These are phyloP conservation scores for Pogoniulus pusillus DNA, from an alignment of 2,797 vertebrate genomes.

Conservation along the genomic window DNA sequence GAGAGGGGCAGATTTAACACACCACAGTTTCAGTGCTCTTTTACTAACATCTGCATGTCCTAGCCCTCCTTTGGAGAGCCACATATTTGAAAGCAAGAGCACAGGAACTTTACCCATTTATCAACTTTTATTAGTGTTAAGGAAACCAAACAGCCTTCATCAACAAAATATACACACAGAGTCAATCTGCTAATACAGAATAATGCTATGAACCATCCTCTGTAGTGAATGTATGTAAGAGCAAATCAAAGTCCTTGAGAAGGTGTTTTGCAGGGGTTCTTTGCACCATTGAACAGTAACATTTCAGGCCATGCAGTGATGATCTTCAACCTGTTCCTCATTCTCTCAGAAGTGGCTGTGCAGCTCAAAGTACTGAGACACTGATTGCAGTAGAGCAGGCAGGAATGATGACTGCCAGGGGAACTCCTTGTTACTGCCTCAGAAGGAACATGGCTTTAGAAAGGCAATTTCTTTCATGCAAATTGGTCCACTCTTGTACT, in stretches of 20 bases:
- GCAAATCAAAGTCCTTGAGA: background rate
- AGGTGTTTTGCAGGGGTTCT: background rate
- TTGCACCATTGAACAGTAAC: background rate
- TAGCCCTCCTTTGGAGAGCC: background rate
- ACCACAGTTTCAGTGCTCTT: background rate
- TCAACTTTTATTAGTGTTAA: constrained; percentile 20
- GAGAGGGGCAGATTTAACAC: background rate
- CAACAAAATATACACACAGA: constrained; percentile 47
- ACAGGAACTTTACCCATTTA: background rate
- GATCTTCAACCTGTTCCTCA: fast-evolving
- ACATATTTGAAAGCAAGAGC: background rate
- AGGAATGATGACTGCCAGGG: background rate
- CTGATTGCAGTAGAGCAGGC: background rate
- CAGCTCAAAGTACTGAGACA: background rate
- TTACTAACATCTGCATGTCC: background rate
- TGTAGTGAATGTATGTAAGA: background rate
- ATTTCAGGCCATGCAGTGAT: background rate
- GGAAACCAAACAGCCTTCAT: constrained; percentile 11
- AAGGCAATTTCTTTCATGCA: background rate
- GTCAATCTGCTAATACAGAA: background rate
- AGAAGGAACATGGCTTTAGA: background rate
- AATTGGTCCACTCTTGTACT: background rate
- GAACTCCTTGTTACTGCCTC: background rate
- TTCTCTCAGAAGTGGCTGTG: background rate
- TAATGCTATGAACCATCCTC: background rate